A percentile compares a stretch with the other conserved stretches of the same genome.
Conservation (phyloP, 1,140 invertebrate genomes). For the Aradophagus sp. region DNA sequence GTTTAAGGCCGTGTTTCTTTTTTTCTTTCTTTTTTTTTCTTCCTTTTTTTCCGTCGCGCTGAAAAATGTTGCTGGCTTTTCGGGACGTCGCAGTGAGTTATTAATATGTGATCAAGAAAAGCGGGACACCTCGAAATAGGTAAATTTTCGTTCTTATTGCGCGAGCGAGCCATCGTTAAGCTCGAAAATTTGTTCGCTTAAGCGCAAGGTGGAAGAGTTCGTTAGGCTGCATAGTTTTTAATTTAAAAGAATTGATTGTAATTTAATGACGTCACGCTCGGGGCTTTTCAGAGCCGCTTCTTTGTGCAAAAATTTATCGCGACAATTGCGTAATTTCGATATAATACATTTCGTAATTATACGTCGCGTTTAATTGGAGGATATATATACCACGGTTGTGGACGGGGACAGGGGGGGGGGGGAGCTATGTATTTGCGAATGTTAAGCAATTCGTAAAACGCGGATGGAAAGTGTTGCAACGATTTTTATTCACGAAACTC, state of each 20-base stretch:
- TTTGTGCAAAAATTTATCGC: constrained; percentile 11
- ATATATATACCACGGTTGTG: no score
- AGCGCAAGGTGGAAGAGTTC: constrained; percentile 20
- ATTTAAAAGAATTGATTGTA: constrained; percentile 36
- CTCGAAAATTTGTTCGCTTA: constrained; percentile 26
- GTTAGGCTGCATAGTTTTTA: constrained; percentile 31
- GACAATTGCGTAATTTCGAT: constrained; percentile 11
- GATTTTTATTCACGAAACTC: no score
- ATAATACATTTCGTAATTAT: constrained; percentile 14
- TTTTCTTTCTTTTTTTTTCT: no score
- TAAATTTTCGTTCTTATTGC: constrained; percentile 25
- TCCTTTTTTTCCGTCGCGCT: no score
- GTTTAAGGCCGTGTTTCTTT: no score
- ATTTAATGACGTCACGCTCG: constrained; percentile 23
- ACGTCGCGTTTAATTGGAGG: no score
- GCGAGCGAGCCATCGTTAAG: constrained; percentile 15
- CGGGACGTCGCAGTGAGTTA: background rate
- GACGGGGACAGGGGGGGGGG: no score
- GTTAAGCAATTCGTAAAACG: no score
- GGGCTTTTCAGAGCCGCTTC: background rate
- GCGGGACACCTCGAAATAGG: constrained; percentile 1
- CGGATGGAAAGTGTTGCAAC: no score
- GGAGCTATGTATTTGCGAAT: no score
- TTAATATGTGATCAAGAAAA: constrained; percentile 22
- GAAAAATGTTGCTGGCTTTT: no score